Percentiles rank a stretch among this genome's conserved stretches.
Evolutionary conservation across 2,113 vertebrate genomes (phyloP).

Genomic region (Spea multiplicata): DNA sequence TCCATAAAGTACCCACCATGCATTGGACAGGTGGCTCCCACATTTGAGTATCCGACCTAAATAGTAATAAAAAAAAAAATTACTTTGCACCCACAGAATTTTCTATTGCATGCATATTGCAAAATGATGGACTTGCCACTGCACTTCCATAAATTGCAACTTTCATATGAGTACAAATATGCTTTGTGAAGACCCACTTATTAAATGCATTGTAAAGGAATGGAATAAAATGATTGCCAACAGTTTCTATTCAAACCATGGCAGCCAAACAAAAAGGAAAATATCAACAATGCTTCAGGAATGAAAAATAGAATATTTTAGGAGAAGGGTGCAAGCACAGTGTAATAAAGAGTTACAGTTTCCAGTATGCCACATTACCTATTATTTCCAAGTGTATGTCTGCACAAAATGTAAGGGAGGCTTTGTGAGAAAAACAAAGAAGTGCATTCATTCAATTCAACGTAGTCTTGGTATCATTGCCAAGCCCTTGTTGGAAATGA

Average conservation of each 20-base stretch:
- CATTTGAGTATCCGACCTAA: not conserved
- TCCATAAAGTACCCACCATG: conserved; percentile 20
- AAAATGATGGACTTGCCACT: too few species aligned
- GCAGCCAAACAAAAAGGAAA: not conserved
- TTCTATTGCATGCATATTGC: too few species aligned
- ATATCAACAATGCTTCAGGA: conserved; percentile 4
- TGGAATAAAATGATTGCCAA: not conserved
- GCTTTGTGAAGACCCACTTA: too few species aligned
- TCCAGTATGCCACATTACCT: conserved; percentile 39
- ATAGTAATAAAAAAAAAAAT: conserved; percentile 4
- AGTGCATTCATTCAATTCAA: conserved; percentile 31
- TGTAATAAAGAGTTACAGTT: conserved; percentile 2
- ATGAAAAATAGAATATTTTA: conserved; percentile 5
- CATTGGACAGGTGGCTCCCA: not conserved
- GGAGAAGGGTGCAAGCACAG: too few species aligned
- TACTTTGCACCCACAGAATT: too few species aligned
- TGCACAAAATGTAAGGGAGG: conserved; percentile 9
- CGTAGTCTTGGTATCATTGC: conserved; percentile 9
- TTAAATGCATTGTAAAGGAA: too few species aligned
- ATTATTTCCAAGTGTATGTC: conserved; percentile 43
- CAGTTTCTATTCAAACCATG: conserved; percentile 2
- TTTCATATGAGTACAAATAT: too few species aligned
- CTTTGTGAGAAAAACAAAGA: conserved; percentile 32
- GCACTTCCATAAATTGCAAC: too few species aligned
- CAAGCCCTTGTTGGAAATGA: conserved; percentile 36